These are phyloP conservation scores for Phyto melanocephala DNA, from an alignment of 2,888 invertebrate genomes.

Conservation along the genomic window DNA sequence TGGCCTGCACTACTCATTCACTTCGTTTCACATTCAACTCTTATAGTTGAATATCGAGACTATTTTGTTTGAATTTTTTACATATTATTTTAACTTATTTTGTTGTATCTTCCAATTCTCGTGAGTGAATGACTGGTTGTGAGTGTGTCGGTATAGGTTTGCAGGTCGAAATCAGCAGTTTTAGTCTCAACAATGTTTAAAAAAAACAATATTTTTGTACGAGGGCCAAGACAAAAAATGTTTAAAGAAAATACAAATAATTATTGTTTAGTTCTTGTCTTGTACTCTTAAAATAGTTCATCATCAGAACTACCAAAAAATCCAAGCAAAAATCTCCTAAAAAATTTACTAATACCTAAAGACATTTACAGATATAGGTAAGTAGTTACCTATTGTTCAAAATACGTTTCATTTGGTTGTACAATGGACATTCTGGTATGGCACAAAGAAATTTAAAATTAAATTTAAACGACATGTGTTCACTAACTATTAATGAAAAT, in stretches of 20 bases:
- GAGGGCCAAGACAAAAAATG: neutral
- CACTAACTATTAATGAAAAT: too few species aligned
- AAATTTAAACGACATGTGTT: too few species aligned
- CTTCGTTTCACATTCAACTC: conserved; percentile 57
- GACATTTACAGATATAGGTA: too few species aligned
- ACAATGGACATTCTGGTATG: too few species aligned
- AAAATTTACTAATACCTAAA: too few species aligned
- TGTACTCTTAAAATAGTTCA: too few species aligned
- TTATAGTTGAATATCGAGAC: conserved; percentile 60
- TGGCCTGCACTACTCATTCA: conserved; percentile 38
- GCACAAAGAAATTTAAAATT: too few species aligned
- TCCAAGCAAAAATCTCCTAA: too few species aligned
- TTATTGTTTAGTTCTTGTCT: too few species aligned
- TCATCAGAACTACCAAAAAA: too few species aligned
- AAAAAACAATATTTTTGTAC: conserved; percentile 5
- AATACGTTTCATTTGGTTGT: too few species aligned
- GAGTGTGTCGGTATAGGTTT: neutral
- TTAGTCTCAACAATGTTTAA: conserved; percentile 2
- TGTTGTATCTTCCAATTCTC: conserved; percentile 54
- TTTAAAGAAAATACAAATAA: neutral
- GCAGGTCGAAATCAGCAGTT: conserved; percentile 51
- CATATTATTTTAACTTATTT: conserved; percentile 40
- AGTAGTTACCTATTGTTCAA: too few species aligned
- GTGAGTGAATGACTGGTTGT: conserved; percentile 14
- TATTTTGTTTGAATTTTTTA: conserved; percentile 50